Conservation (phyloP, 2,797 vertebrate genomes). For the Florisuga fusca region DNA sequence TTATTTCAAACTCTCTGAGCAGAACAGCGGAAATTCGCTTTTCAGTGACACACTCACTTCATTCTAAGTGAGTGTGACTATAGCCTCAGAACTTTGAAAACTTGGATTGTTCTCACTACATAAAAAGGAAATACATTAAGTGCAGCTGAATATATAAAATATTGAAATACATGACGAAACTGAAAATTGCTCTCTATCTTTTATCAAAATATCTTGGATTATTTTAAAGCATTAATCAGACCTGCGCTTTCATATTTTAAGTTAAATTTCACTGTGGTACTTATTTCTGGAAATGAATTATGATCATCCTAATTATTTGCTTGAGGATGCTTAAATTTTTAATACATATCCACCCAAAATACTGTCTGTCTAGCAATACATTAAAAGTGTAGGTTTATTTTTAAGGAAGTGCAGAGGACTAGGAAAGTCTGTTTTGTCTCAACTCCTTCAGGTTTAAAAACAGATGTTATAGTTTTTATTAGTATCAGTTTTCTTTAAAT, state of each 20-base stretch:
- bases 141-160: background rate
- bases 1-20: background rate
- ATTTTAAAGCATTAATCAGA: background rate
- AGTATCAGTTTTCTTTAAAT: constrained; percentile 11
- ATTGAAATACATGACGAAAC: background rate
- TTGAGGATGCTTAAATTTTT: background rate
- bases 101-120: background rate
- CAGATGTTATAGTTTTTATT: constrained; percentile 16
- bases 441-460: background rate
- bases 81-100: background rate
- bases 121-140: background rate
- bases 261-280: background rate
- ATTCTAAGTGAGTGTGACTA: background rate
- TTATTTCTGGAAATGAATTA: background rate
- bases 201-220: background rate
- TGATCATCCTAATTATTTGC: background rate
- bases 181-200: background rate
- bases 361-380: background rate
- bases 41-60: background rate
- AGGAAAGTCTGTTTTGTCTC: background rate
- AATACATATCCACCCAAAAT: background rate
- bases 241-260: background rate
- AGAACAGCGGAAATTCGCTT: background rate
- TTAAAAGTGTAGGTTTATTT: background rate
- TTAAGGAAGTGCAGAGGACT: background rate